These are phyloP conservation scores for Lepidurus arcticus DNA, from an alignment of 1,140 invertebrate genomes.

Conservation along the genomic window DNA sequence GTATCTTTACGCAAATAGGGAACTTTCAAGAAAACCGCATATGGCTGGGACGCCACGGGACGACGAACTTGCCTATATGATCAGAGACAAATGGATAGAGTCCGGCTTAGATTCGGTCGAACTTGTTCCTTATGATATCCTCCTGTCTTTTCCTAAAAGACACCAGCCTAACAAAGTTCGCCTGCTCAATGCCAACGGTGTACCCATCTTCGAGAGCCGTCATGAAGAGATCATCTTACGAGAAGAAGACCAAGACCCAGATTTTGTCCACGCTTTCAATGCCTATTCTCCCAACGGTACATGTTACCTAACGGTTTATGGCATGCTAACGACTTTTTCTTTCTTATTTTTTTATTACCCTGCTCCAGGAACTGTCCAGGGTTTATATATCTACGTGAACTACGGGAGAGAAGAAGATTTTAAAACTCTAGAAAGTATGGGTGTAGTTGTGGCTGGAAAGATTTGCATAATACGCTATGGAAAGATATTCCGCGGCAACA, in stretches of 20 bases:
- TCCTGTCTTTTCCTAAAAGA: constrained; percentile 32
- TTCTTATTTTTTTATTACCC: neutral
- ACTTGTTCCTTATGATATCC: constrained; percentile 32
- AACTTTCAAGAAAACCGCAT: constrained; percentile 30
- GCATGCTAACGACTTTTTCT: neutral
- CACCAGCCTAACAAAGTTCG: constrained; percentile 29
- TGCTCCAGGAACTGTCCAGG: constrained; percentile 33
- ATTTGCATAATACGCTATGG: constrained; percentile 51
- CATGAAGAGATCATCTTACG: constrained; percentile 18
- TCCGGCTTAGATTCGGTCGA: constrained; percentile 30
- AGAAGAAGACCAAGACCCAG: constrained; percentile 1
- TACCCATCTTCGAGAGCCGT: neutral
- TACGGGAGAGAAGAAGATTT: constrained; percentile 50
- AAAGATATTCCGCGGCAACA: constrained; percentile 49
- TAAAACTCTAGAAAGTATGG: constrained; percentile 40
- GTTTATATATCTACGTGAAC: constrained; percentile 48
- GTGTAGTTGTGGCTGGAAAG: constrained; percentile 43
- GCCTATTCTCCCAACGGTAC: constrained; percentile 27
- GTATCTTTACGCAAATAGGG: constrained; percentile 26
- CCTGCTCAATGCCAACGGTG: constrained; percentile 23
- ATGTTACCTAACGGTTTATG: neutral
- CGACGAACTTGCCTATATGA: constrained; percentile 28
- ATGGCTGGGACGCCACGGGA: constrained; percentile 32
- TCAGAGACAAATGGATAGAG: constrained; percentile 20
- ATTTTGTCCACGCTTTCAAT: constrained; percentile 26